Evolutionary conservation across 2,888 invertebrate species (phyloP).

Genomic region (Melangyna quadrimaculata): DNA sequence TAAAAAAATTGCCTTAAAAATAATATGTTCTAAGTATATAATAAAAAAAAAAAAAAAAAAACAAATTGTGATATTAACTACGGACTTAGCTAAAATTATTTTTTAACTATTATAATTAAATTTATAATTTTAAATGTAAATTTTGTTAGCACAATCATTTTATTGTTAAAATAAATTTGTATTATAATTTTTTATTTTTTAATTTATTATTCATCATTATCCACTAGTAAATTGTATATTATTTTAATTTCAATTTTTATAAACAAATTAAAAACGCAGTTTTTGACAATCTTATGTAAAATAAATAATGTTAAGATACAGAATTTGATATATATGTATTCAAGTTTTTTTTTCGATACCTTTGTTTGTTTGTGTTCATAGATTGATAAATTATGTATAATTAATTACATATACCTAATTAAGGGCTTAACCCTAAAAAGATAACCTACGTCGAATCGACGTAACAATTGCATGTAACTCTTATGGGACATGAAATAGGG

Average conservation of each 20-base stretch:
- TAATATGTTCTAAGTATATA: slow-evolving; percentile 74
- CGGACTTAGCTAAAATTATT: slow-evolving; percentile 62
- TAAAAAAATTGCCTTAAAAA: slow-evolving; percentile 52
- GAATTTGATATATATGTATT: not conserved
- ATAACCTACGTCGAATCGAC: too few species aligned
- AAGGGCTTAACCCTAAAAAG: too few species aligned
- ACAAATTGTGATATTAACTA: slow-evolving; percentile 68
- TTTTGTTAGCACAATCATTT: slow-evolving; percentile 63
- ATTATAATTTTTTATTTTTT: not conserved
- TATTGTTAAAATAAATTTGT: not conserved
- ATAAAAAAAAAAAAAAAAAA: not conserved
- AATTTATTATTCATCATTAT: not conserved
- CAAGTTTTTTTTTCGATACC: not conserved
- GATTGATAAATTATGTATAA: too few species aligned
- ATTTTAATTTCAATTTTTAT: not conserved
- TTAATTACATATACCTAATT: too few species aligned
- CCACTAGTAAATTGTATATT: not conserved
- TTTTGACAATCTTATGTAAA: slow-evolving; percentile 51
- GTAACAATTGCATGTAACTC: too few species aligned
- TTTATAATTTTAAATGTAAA: slow-evolving; percentile 12
- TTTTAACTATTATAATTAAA: too few species aligned
- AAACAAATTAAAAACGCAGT: not conserved
- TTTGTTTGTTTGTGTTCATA: not conserved
- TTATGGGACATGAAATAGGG: too few species aligned
- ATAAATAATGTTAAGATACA: not conserved